Percentiles rank a stretch among this genome's conserved stretches.
Evolutionary conservation across 2,113 vertebrate genomes (phyloP).

Genomic region (Phainopepla nitens): DNA sequence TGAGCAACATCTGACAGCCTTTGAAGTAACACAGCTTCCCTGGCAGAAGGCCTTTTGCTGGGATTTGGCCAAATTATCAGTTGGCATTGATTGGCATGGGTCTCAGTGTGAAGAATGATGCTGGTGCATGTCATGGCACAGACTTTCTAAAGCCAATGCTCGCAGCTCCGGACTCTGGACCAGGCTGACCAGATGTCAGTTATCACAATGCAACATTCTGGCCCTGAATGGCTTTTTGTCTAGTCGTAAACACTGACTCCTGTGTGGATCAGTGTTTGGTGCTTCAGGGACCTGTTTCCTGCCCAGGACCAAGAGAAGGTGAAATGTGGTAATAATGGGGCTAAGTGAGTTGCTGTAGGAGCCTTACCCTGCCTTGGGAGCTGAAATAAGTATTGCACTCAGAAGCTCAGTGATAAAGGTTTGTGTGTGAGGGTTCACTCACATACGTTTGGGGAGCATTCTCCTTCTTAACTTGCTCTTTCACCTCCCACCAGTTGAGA

Average conservation of each 20-base stretch:
- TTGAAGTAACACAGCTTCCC: neutral
- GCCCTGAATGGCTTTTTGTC: neutral
- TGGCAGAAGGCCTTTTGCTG: neutral
- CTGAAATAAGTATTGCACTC: neutral
- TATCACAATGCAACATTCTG: neutral
- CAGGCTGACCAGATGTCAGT: neutral
- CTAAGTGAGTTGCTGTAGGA: neutral
- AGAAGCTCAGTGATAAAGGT: neutral
- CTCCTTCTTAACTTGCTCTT: conserved; percentile 44
- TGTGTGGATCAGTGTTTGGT: neutral
- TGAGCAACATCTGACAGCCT: neutral
- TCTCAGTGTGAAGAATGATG: neutral
- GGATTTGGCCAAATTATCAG: neutral
- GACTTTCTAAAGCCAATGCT: neutral
- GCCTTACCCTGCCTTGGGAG: neutral
- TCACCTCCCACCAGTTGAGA: conserved; percentile 51
- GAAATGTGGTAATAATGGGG: neutral
- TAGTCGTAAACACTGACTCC: neutral
- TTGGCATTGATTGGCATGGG: neutral
- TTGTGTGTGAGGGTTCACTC: neutral
- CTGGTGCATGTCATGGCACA: neutral
- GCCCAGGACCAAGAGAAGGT: neutral
- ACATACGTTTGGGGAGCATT: neutral
- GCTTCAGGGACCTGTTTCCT: neutral
- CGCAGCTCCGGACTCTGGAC: neutral